Base-by-base conservation (phyloP, 2,888 invertebrate genomes). In the Entomobrya multifasciata region DNA sequence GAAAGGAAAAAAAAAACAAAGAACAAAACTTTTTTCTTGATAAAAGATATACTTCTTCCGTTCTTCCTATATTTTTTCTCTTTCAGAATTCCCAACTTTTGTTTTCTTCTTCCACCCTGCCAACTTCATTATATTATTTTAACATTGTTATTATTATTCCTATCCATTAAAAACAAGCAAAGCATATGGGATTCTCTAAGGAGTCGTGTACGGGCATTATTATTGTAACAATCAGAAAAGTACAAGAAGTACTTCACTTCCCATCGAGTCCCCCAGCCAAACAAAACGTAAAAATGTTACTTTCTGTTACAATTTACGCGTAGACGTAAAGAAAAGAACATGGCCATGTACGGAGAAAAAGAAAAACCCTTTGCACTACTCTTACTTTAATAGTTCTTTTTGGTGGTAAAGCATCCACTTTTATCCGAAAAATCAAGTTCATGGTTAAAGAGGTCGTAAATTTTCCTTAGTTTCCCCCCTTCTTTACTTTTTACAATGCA, bases 351-450 rank as follows among this genome's bases (percentile, higher is more conserved):
- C n/a, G 17, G 3, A 25, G 17, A n/a, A 57, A 57, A 0, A 25
- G 5, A 57, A 62, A 30, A 62, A 62, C 62, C 62, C 30, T 57
- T n/a, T 57, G 57, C 57, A 30, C 62, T 62, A 44, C 20, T 36
- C 36, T 41, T 25, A 22, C 41, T n/a, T 67, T 44, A 72, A 72
- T 22, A 25, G 47, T 72, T 72, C 25, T 72, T 49, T n/a, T 27
- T 72, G 72, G 47, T 49, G 47, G 72, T 72, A 49, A 77, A 49
- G 79, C 44, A 79, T 49, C 41, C 44, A 77, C 65, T 83, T 83
- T 74, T 77, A 84, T 84, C 84, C 84, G 84, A 77, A 67, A 84
- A 84, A 84, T 84, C 84, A 84, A 84, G 84, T 84, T 84, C 77
- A 84, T 84, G 84, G 84, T 77, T 84, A 84, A 84, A 84, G 77